phyloP scores from a whole-genome alignment of 2,888 invertebrate genomes.

The Caenorhabditis sinica region DNA sequence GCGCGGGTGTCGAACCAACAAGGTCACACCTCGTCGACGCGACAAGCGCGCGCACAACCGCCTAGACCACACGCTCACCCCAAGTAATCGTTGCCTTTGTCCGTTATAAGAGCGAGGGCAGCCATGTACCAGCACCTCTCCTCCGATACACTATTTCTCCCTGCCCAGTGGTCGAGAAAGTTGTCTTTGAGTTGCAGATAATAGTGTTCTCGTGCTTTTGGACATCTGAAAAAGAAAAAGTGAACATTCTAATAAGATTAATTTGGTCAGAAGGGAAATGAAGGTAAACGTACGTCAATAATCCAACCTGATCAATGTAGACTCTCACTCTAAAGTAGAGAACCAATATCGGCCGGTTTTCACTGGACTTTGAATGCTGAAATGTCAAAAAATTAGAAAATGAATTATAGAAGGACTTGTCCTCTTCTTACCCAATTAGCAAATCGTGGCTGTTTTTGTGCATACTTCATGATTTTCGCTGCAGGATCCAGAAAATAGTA shows the following conservation, averaged over 20 bases:
- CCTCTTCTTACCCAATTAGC: conserved; percentile 75
- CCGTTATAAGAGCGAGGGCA: conserved; percentile 94
- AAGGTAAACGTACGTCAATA: conserved; percentile 74
- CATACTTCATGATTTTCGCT: conserved; percentile 77
- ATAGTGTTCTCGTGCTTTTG: conserved; percentile 94
- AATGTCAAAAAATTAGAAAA: conserved; percentile 30
- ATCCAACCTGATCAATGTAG: conserved; percentile 78
- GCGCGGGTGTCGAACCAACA: conserved; percentile 48
- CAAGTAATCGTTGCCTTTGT: conserved; percentile 90
- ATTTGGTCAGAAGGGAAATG: background rate
- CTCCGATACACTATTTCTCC: conserved; percentile 84
- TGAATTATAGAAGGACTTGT: conserved; percentile 2
- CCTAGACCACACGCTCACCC: conserved; percentile 83
- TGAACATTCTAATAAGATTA: conserved; percentile 1
- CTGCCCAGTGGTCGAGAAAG: conserved; percentile 86
- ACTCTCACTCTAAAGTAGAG: conserved; percentile 80
- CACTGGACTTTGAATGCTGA: conserved; percentile 72
- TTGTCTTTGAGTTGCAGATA: conserved; percentile 96
- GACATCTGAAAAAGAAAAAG: conserved; percentile 87
- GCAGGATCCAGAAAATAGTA: conserved; percentile 79
- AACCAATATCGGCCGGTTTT: conserved; percentile 77
- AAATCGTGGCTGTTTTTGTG: conserved; percentile 77
- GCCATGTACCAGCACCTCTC: conserved; percentile 89
- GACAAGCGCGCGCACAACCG: conserved; percentile 82
- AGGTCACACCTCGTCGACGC: conserved; percentile 4